Evolutionary conservation across 2,888 invertebrate species (phyloP), one percentile per base, ranked within the genome.

Genomic region (Rhagonycha fulva): DNA sequence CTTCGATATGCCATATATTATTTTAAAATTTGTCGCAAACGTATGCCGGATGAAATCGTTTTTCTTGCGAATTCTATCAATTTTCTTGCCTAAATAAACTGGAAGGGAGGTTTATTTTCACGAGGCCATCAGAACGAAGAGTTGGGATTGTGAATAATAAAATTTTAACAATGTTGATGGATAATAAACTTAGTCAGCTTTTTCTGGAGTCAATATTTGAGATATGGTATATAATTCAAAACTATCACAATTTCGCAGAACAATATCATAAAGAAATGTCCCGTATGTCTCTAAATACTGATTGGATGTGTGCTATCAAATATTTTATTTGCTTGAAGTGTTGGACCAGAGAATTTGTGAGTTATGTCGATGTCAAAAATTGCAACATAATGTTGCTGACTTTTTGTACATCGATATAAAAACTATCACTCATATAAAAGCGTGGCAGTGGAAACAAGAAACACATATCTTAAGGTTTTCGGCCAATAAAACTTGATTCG

Each of bases 401-500:
- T 77, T 70, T 70, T 76, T 76, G 78, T 76, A 76, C 76, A 79
- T 81, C 84, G 81, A 86, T 85, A 86, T 84, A 85, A 86, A 85
- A 86, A 85, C 85, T 85, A 85, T 86, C 85, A 84, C 83, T 85
- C 85, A 85, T 82, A 80, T 78, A 76, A 72, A 74, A 82, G 84
- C 83, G 83, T 83, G 82, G 83, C 74, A 72, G 83, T 82, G 84
- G 83, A 83, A 83, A 82, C 81, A 79, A 82, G 83, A 83, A 84
- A 84, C 84, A 87, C 86, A 89, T 90, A 75, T 77, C 74, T 75
- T 74, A 74, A 72, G 77, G 72, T 77, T 77, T 77, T 77, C 77
- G 77, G 74, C 77, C 74, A 77, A 77, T 77, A 77, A 90, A 90
- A 90, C 90, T 90, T 89, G 89, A 88, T 87, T 87, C 86, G 85